Evolutionary conservation across 2,797 vertebrate species (phyloP), one percentile per base, ranked within the genome.

Genomic region (Buphagus erythrorhynchus): DNA sequence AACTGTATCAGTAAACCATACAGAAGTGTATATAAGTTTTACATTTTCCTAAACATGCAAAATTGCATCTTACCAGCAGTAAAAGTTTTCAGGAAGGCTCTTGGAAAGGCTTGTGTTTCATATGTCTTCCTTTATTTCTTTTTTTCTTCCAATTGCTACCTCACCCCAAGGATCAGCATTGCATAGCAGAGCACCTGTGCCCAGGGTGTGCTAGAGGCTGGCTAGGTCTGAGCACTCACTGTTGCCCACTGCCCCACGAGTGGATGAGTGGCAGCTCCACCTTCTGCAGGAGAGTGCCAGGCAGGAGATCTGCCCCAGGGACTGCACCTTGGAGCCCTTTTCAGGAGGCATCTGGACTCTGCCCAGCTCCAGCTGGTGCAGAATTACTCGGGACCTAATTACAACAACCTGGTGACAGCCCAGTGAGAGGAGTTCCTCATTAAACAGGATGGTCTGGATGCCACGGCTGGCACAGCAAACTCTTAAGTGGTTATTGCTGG

Each of bases 221-320:
- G 31, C 55, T 8, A 55, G 43, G 9, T 51, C n/a, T 46, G 1
- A 0, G 33, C 42, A 3, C 33, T n/a, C 52, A 1, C 33, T 15
- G 19, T 4, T 0, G 0, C 69, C 36, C 5, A 0, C 57, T 0
- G 0, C 29, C n/a, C 1, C 0, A 2, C 25, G 24, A 48, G 3
- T 0, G 0, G 48, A 8, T 78, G 86, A 91, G 73, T 69, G 66
- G 58, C 91, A 95, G 86, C 31, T 66, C 66, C 0, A 0, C 17
- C 33, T 62, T 26, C 16, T 18, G 0, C 31, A 5, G 66, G 42
- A 78, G 42, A n/a, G 43, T 48, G 18, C 59, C 88, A 67, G 77
- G 66, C 8, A 0, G 88, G 51, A 66, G 63, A 4, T 21, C 80
- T 73, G 26, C 73, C 78, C 57, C 7, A 0, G 6, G 42, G 75